Conservation (phyloP, 1,140 invertebrate species). For the Heterodera schachtii region DNA sequence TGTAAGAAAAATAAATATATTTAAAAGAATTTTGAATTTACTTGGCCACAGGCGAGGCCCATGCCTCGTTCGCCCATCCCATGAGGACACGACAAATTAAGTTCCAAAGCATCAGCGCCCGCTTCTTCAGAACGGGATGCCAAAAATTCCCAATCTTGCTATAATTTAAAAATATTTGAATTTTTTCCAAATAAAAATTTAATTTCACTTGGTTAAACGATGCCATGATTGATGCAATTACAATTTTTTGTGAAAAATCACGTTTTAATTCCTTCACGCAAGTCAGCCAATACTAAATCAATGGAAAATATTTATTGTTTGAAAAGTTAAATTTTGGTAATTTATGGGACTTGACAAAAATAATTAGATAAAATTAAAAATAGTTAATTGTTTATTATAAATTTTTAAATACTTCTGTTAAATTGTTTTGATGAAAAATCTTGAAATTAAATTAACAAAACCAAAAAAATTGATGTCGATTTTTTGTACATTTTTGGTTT, state of each 20-base stretch:
- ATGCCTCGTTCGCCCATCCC: conserved; percentile 93
- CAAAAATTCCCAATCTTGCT: conserved; percentile 82
- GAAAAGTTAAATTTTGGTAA: too few relatives aligned
- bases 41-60: conserved; percentile 95
- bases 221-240: conserved; percentile 97
- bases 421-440: too few relatives aligned
- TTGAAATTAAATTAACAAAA: too few relatives aligned
- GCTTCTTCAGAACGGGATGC: conserved; percentile 76
- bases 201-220: conserved; percentile 72
- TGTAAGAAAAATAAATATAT: too few relatives aligned
- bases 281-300: conserved; percentile 80
- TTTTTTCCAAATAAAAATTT: neutral
- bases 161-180: conserved; percentile 11
- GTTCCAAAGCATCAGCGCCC: conserved; percentile 89
- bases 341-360: too few relatives aligned
- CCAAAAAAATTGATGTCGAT: too few relatives aligned
- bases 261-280: conserved; percentile 85
- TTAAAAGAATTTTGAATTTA: neutral
- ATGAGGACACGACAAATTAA: conserved; percentile 96
- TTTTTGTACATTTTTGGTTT: too few relatives aligned
- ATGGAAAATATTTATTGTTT: neutral
- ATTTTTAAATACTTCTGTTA: too few relatives aligned
- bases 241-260: conserved; percentile 86
- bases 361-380: too few relatives aligned
- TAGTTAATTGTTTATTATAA: too few relatives aligned